Conservation (phyloP, 2,888 invertebrate genomes). For the Choristoneura rosaceana region DNA sequence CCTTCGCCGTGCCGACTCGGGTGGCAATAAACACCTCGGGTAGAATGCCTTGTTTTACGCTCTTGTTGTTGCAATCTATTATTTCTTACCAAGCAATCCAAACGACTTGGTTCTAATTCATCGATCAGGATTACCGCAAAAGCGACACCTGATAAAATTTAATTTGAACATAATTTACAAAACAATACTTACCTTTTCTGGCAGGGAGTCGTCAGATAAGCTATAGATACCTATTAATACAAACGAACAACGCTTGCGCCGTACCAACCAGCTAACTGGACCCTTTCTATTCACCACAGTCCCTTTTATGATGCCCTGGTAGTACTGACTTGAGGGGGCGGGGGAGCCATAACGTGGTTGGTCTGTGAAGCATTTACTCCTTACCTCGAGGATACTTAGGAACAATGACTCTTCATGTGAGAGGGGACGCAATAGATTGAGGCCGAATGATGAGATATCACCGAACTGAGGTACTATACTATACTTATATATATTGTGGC, state of each 20-base stretch:
- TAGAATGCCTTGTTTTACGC: too few relatives aligned
- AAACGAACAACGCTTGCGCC: background rate
- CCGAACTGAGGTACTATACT: background rate
- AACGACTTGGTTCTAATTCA: too few relatives aligned
- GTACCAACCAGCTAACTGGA: conserved; percentile 49
- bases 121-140: too few relatives aligned
- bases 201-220: background rate
- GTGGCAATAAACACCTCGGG: too few relatives aligned
- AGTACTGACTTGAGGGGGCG: conserved; percentile 7
- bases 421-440: conserved; percentile 34
- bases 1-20: too few relatives aligned
- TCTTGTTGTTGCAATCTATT: too few relatives aligned
- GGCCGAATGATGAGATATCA: conserved; percentile 27
- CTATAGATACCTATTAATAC: conserved; percentile 4
- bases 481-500: too few relatives aligned
- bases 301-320: conserved; percentile 47
- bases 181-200: background rate
- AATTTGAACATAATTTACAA: background rate
- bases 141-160: too few relatives aligned
- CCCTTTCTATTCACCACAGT: conserved; percentile 42
- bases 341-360: conserved; percentile 43
- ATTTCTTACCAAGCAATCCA: too few relatives aligned
- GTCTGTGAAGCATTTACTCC: conserved; percentile 54
- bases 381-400: conserved; percentile 53
- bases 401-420: conserved; percentile 54